Base-by-base conservation (phyloP, 1,140 invertebrate genomes). In the Lepidurus couesii region DNA sequence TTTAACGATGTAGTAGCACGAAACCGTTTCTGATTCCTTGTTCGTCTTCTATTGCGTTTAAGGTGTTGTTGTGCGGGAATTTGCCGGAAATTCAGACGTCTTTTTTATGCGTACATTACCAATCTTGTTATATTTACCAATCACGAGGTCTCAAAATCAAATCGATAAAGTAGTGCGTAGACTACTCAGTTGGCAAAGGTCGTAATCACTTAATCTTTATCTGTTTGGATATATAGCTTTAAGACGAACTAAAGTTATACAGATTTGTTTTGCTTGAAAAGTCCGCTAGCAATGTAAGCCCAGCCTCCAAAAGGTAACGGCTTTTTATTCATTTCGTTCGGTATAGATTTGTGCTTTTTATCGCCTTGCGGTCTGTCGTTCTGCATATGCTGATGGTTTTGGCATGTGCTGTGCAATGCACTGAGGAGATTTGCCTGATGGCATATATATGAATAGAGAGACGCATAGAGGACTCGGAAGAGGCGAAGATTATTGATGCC, bases 401-500 rank as follows among this genome's bases (percentile, higher is more conserved):
- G 53, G 53, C 53, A 65, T 65, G 53, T 16, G 53, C 53, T 13
- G 53, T 65, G 53, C 53, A 65, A 65, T 65, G 16, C 53, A 65
- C 10, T 65, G 53, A 65, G 53, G 4, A 65, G 53, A 65, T 65
- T 65, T 65, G 53, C 53, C 53, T 65, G 53, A 65, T 21, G 53
- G 53, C 9, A 13, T n/a, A n/a, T 65, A 13, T 65, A 4, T 47
- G 4, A n/a, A 21, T 10, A 5, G 53, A n/a, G 16, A n/a, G 1
- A 2, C 10, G 10, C 8, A 16, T 21, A 7, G 16, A 65, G 53
- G 53, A 9, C 53, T 65, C 9, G 53, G 1, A 16, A 13, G 34
- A n/a, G 13, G 53, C 21, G 53, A 21, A 65, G 53, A 65, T 65
- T 65, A 65, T 65, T 65, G 53, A 65, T 65, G 53, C 53, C 53